phyloP scores from a whole-genome alignment of 2,797 vertebrate species.

The Sciurus vulgaris region DNA sequence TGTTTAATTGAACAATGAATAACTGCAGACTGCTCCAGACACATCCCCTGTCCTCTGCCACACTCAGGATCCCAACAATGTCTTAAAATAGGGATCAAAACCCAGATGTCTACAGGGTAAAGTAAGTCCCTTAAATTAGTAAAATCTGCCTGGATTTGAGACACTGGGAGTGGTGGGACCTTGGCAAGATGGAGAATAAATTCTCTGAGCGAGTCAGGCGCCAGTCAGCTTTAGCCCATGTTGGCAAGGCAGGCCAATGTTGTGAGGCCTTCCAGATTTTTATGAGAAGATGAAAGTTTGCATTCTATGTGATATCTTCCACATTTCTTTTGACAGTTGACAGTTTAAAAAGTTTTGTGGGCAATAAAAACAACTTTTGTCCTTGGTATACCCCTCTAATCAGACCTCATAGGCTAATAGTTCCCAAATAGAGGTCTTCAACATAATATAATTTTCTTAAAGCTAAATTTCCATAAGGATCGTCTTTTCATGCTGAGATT shows the following conservation, averaged over 20 bases:
- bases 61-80: background rate
- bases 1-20: background rate
- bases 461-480: background rate
- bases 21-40: background rate
- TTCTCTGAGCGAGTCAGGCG: accelerated
- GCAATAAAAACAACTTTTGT: background rate
- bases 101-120: background rate
- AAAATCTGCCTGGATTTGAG: conserved; percentile 47
- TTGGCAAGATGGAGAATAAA: background rate
- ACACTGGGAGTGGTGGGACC: background rate
- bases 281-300: conserved; percentile 35
- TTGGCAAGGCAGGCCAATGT: background rate
- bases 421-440: background rate
- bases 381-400: background rate
- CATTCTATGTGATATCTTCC: conserved; percentile 11
- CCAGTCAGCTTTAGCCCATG: background rate
- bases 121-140: background rate
- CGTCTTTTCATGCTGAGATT: background rate
- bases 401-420: background rate
- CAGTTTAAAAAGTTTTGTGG: conserved; percentile 14
- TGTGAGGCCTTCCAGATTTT: background rate
- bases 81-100: conserved; percentile 21
- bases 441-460: background rate
- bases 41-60: too few species aligned
- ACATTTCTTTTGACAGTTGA: conserved; percentile 12